Evolutionary conservation across 2,888 invertebrate species (phyloP).

Genomic region (Dusona sp.): DNA sequence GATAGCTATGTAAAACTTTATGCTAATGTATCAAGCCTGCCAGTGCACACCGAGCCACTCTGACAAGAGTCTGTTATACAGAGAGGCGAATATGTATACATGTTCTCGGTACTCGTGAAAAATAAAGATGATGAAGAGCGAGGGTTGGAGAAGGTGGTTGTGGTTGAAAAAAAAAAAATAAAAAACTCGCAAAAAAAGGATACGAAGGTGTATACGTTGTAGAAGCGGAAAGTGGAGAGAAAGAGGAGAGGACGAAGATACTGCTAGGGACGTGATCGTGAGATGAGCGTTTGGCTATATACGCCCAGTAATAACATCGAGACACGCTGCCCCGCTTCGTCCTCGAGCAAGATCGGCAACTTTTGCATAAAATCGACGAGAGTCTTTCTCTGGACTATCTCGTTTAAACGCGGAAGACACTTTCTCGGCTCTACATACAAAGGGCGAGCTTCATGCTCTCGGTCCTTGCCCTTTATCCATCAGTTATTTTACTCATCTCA

Average conservation of each 20-base stretch:
- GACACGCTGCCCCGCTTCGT: slow-evolving; percentile 71
- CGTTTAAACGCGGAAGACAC: slow-evolving; percentile 67
- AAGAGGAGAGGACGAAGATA: not conserved
- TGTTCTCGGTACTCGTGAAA: slow-evolving; percentile 65
- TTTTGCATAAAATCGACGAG: slow-evolving; percentile 75
- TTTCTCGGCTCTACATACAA: slow-evolving; percentile 30
- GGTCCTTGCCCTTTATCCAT: slow-evolving; percentile 46
- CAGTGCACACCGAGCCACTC: slow-evolving; percentile 24
- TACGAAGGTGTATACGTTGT: not conserved
- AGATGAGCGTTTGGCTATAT: slow-evolving; percentile 46
- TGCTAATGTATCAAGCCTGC: slow-evolving; percentile 74
- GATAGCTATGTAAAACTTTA: slow-evolving; percentile 75
- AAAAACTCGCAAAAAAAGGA: not conserved
- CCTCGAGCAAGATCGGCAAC: slow-evolving; percentile 54
- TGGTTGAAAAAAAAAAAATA: slow-evolving; percentile 13
- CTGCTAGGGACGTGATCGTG: slow-evolving; percentile 29
- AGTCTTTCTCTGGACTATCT: slow-evolving; percentile 69
- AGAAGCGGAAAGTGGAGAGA: slow-evolving; percentile 15
- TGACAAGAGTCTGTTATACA: slow-evolving; percentile 38
- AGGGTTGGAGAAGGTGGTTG: slow-evolving; percentile 13
- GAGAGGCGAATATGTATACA: not conserved
- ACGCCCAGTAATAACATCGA: slow-evolving; percentile 45
- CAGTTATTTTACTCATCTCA: slow-evolving; percentile 37
- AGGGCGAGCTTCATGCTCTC: slow-evolving; percentile 32
- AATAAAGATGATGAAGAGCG: slow-evolving; percentile 44